A percentile compares a stretch with the other conserved stretches of the same genome.
Conservation (phyloP, 2,113 vertebrate species). For the Epinephelus fuscoguttatus region DNA sequence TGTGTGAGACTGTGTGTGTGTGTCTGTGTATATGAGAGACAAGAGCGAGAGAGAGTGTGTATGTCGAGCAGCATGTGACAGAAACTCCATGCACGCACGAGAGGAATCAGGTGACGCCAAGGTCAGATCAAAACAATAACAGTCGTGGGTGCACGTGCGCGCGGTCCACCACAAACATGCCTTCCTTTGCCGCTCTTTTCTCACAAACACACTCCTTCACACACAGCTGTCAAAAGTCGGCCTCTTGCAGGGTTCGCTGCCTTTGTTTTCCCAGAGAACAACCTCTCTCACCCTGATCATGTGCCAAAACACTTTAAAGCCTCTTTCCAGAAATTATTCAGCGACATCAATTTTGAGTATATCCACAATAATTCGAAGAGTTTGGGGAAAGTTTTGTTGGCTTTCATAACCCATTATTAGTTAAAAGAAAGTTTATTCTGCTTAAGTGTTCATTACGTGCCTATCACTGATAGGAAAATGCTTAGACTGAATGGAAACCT, state of each 20-base stretch:
- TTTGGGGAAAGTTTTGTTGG: neutral
- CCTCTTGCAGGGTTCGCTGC: conserved; percentile 29
- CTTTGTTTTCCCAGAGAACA: conserved; percentile 51
- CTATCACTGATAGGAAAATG: neutral
- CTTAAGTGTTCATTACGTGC: neutral
- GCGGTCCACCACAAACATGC: neutral
- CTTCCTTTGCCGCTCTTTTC: conserved; percentile 7
- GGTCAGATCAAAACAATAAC: conserved; percentile 76
- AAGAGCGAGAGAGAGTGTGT: conserved; percentile 7
- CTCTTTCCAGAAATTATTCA: conserved; percentile 8
- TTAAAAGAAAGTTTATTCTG: neutral
- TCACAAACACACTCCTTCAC: conserved; percentile 47
- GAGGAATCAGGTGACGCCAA: conserved; percentile 65
- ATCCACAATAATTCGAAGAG: neutral
- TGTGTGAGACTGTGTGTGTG: conserved; percentile 42
- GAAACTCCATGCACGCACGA: conserved; percentile 48
- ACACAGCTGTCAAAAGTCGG: conserved; percentile 71
- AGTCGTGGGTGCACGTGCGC: conserved; percentile 33
- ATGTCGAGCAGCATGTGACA: conserved; percentile 61
- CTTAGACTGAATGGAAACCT: neutral
- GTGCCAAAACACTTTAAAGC: conserved; percentile 34
- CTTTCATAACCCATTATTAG: neutral
- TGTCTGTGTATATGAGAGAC: conserved; percentile 27
- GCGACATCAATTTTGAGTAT: neutral
- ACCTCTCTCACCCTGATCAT: conserved; percentile 46